Conservation (phyloP, 2,888 invertebrate species). For the Parnassius apollo region DNA sequence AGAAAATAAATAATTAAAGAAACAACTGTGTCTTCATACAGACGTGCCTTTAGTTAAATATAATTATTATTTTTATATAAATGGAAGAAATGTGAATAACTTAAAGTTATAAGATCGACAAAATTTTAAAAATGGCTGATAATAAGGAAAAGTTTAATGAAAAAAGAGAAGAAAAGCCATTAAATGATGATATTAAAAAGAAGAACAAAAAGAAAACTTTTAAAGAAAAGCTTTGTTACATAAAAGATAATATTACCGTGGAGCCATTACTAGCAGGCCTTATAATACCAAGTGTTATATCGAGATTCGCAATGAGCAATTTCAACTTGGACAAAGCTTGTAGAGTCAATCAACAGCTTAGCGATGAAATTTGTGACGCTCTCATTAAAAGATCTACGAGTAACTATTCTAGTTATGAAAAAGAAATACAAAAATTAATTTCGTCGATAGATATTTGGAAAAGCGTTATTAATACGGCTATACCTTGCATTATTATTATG, state of each 20-base stretch:
- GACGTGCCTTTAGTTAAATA: slow-evolving; percentile 54
- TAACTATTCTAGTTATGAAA: slow-evolving; percentile 83
- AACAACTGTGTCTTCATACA: slow-evolving; percentile 49
- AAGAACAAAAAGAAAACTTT: slow-evolving; percentile 56
- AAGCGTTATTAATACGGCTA: slow-evolving; percentile 74
- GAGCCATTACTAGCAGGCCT: slow-evolving; percentile 87
- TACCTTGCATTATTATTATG: slow-evolving; percentile 80
- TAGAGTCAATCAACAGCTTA: slow-evolving; percentile 60
- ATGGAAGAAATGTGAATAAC: slow-evolving; percentile 49
- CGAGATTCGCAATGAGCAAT: slow-evolving; percentile 84
- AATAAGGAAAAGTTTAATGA: slow-evolving; percentile 48
- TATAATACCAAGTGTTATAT: slow-evolving; percentile 84
- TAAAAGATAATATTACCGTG: slow-evolving; percentile 83
- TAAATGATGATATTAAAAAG: slow-evolving; percentile 48
- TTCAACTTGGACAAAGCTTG: slow-evolving; percentile 74
- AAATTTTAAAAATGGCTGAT: slow-evolving; percentile 50
- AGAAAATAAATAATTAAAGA: slow-evolving; percentile 59
- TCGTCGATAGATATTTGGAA: slow-evolving; percentile 81
- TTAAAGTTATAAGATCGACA: slow-evolving; percentile 24
- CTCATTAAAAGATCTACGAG: slow-evolving; percentile 56
- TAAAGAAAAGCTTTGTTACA: slow-evolving; percentile 52
- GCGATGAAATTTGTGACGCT: slow-evolving; percentile 63
- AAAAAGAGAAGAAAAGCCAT: slow-evolving; percentile 61
- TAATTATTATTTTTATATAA: slow-evolving; percentile 47
- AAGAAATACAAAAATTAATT: slow-evolving; percentile 81